These are phyloP conservation scores for Carlito syrichta DNA, from an alignment of 2,113 vertebrate genomes.

Conservation along the genomic window DNA sequence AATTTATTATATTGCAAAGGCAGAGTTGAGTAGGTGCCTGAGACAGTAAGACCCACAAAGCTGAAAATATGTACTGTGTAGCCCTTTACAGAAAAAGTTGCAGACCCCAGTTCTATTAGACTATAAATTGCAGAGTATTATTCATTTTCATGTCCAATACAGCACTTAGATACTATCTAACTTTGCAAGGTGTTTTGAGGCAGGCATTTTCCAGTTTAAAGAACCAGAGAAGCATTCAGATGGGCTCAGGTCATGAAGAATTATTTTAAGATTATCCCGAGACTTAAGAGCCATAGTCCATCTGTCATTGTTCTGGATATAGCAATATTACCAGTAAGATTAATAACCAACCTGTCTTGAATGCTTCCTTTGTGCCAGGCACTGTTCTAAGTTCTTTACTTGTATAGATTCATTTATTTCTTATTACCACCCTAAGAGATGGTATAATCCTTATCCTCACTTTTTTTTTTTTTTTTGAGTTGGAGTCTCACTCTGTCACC, in stretches of 20 bases:
- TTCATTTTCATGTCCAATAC: background rate
- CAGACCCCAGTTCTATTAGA: background rate
- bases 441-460: no score
- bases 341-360: background rate
- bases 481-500: no score
- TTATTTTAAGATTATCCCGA: background rate
- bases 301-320: background rate
- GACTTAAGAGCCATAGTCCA: background rate
- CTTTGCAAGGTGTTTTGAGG: background rate
- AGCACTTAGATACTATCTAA: background rate
- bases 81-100: background rate
- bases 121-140: background rate
- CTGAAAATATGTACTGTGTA: background rate
- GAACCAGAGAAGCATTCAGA: background rate
- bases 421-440: background rate
- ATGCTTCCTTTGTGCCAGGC: background rate
- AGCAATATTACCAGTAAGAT: background rate
- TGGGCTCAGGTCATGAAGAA: background rate
- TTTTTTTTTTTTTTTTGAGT: no score
- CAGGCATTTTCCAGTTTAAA: background rate
- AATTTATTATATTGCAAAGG: background rate
- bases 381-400: background rate
- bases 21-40: background rate
- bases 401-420: background rate
- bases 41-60: background rate